These are phyloP conservation scores for Meandrina meandrites DNA, from an alignment of 92 coral and sea anemone species.

Conservation along the genomic window DNA sequence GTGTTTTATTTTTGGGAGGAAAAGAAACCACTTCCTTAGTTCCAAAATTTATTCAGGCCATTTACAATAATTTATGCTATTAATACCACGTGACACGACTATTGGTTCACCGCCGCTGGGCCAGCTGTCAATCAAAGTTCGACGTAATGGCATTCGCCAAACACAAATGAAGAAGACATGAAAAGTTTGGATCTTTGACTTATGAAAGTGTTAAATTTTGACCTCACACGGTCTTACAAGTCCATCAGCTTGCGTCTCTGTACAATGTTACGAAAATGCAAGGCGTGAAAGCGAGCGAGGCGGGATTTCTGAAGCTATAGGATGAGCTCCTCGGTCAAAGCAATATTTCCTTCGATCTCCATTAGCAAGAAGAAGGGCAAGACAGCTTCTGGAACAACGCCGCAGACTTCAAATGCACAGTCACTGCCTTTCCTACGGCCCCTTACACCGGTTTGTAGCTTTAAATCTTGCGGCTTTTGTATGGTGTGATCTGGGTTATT, in stretches of 20 bases:
- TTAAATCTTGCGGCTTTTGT: conserved; percentile 23
- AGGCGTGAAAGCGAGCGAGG: conserved; percentile 43
- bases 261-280: conserved; percentile 46
- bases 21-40: not conserved
- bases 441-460: conserved; percentile 84
- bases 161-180: not conserved
- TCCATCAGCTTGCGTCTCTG: conserved; percentile 33
- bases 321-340: conserved; percentile 76
- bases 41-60: too few relatives aligned
- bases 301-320: conserved; percentile 33
- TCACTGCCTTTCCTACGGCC: conserved; percentile 61
- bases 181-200: conserved; percentile 32
- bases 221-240: conserved; percentile 53
- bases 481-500: conserved; percentile 29
- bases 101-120: conserved; percentile 14
- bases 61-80: not conserved
- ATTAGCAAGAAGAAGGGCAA: conserved; percentile 65
- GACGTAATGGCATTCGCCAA: conserved; percentile 38
- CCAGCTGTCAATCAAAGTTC: conserved; percentile 39
- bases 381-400: conserved; percentile 36
- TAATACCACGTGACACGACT: conserved; percentile 16
- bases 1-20: not conserved
- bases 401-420: conserved; percentile 44
- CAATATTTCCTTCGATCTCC: conserved; percentile 79
- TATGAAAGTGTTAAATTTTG: conserved; percentile 51